A percentile compares a stretch with the other conserved stretches of the same genome.
These are phyloP conservation scores for Ormyrus rosae DNA, from an alignment of 2,888 invertebrate genomes.

Conservation along the genomic window DNA sequence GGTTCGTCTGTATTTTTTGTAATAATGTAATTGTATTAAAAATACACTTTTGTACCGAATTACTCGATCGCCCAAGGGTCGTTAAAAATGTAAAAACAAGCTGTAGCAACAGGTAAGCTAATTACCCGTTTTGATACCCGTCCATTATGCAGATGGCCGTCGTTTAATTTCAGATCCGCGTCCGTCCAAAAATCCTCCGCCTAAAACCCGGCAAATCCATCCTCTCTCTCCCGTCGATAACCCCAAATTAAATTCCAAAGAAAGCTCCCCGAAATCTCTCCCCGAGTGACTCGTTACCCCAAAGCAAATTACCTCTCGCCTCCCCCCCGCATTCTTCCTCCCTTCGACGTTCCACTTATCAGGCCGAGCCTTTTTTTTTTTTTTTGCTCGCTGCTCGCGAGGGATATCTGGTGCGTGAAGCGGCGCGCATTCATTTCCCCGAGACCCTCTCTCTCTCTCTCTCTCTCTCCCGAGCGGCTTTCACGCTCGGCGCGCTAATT, in stretches of 20 bases:
- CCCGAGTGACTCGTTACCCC: constrained; percentile 65
- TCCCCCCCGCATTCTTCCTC: constrained; percentile 48
- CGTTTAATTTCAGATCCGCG: too few species aligned
- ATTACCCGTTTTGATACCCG: too few species aligned
- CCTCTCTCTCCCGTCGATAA: background rate
- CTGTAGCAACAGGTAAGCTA: too few species aligned
- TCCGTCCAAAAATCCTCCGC: too few species aligned
- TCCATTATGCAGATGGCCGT: too few species aligned
- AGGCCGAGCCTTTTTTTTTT: too few species aligned
- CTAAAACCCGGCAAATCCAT: too few species aligned
- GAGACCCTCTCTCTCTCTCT: constrained; percentile 23
- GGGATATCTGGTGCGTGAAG: constrained; percentile 67
- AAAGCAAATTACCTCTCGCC: constrained; percentile 62
- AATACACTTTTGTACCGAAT: too few species aligned
- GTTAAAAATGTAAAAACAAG: too few species aligned
- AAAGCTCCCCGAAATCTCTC: constrained; percentile 50
- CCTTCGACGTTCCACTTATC: background rate
- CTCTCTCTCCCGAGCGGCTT: constrained; percentile 12
- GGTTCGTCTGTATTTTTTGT: background rate
- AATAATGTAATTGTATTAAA: background rate
- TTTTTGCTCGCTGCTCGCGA: background rate
- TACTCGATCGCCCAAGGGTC: too few species aligned
- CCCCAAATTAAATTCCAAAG: constrained; percentile 27
- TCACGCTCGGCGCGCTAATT: constrained; percentile 62
- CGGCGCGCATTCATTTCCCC: constrained; percentile 63